Conservation (phyloP, 2,113 vertebrate genomes). For the Arenaria interpres region DNA sequence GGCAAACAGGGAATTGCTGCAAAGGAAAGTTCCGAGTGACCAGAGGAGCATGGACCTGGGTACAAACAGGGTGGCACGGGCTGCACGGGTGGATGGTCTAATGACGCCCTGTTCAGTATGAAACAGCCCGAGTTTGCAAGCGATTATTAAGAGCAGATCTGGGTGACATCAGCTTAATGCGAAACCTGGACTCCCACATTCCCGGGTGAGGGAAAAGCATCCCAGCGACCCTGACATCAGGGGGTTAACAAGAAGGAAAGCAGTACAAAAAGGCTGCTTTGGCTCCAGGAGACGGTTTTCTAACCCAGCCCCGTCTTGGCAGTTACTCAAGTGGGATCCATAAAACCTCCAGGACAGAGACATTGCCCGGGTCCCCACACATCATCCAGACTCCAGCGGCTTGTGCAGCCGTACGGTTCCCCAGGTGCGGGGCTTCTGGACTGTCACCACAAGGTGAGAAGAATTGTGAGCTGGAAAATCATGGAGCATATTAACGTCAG, state of each 20-base stretch:
- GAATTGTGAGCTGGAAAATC: conserved; percentile 63
- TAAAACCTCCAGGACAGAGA: background rate
- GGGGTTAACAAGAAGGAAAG: background rate
- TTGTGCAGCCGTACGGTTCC: background rate
- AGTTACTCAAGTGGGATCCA: background rate
- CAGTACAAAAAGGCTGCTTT: background rate
- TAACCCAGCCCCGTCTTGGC: rapidly evolving
- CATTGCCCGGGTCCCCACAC: background rate
- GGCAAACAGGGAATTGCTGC: background rate
- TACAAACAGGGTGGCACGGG: background rate
- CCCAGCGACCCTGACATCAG: background rate
- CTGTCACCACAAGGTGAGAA: conserved; percentile 65
- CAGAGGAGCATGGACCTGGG: background rate
- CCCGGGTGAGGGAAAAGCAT: background rate
- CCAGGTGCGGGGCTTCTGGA: background rate
- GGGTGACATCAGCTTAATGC: background rate
- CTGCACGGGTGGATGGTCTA: rapidly evolving
- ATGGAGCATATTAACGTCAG: conserved; percentile 64
- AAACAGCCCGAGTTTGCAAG: background rate
- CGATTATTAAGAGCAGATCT: background rate
- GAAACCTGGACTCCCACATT: background rate
- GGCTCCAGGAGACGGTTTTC: rapidly evolving
- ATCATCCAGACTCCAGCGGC: background rate
- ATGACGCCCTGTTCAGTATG: rapidly evolving
- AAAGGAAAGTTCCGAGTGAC: background rate